Evolutionary conservation across 2,888 invertebrate genomes (phyloP), one percentile per base, ranked within the genome.

Genomic region (Mesoligia furuncula): DNA sequence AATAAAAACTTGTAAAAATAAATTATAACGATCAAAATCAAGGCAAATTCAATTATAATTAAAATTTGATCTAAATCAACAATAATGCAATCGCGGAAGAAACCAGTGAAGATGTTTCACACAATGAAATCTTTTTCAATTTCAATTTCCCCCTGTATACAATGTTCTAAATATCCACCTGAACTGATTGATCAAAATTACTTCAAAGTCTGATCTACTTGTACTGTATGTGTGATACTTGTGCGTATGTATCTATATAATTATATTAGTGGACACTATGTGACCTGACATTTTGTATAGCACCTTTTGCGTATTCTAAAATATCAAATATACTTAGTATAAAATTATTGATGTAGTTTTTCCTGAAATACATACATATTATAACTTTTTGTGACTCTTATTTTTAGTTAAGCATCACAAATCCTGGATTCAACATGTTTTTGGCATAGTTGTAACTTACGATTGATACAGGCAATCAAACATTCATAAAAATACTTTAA

Each of bases 161-260:
- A 73, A 62, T 70, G n/a, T 69, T 79, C 42, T 71, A n/a, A 54
- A 64, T 45, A 45, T 68, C 51, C 57, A 78, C 48, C 66, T 66
- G 64, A 81, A 84, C 73, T 79, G 69, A 86, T 86, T 77, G 77
- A 80, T 79, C 74, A 77, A 71, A 73, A 69, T 80, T 86, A 87
- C 81, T 85, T 86, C 76, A 70, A 87, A 88, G 89, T 88, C 89
- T 89, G 88, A 88, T 82, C 81, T 83, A 83, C 75, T 75, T 83
- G 79, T 85, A 85, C 77, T 83, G 85, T 82, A 86, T 90, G 90
- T 90, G 88, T 90, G 90, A 91, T 84, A 85, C 86, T 81, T 79
- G 81, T 73, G n/a, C n/a, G 72, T 80, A 77, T 87, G 83, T 87
- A 88, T 81, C 66, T 83, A 39, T 82, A 45, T 67, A 24, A 31